phyloP scores from a whole-genome alignment of 2,797 vertebrate species.

The Etheostoma nigrum region DNA sequence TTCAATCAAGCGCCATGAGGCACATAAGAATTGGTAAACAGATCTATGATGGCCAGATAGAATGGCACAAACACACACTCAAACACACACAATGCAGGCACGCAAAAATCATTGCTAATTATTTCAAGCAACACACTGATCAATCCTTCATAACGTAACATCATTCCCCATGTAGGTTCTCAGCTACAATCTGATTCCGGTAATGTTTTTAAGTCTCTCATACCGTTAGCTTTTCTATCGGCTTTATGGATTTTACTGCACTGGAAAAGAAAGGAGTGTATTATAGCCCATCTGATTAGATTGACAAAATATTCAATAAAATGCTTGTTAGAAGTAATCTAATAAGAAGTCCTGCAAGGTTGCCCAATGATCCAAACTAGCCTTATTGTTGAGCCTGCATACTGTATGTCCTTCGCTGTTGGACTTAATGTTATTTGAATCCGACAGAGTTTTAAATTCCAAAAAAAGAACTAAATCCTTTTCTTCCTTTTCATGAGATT shows the following conservation, averaged over 20 bases:
- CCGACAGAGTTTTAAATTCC: slow-evolving; percentile 53
- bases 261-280: slow-evolving; percentile 85
- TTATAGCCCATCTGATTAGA: slow-evolving; percentile 79
- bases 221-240: slow-evolving; percentile 87
- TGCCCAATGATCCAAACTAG: slow-evolving; percentile 57
- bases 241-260: slow-evolving; percentile 90
- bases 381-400: slow-evolving; percentile 61
- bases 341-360: slow-evolving; percentile 71
- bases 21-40: slow-evolving; percentile 62
- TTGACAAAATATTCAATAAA: slow-evolving; percentile 82
- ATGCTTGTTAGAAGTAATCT: slow-evolving; percentile 77
- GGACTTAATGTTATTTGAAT: slow-evolving; percentile 59
- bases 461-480: slow-evolving; percentile 55
- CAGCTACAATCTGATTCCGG: slow-evolving; percentile 89
- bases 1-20: slow-evolving; percentile 37
- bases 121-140: slow-evolving; percentile 94
- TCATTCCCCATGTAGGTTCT: slow-evolving; percentile 90
- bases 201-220: slow-evolving; percentile 91
- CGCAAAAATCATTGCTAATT: slow-evolving; percentile 94
- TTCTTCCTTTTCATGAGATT: slow-evolving; percentile 66
- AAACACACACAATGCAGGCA: slow-evolving; percentile 42
- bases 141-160: slow-evolving; percentile 94
- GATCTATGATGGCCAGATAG: slow-evolving; percentile 43
- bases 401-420: slow-evolving; percentile 29
- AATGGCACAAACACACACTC: slow-evolving; percentile 50